phyloP scores from a whole-genome alignment of 2,888 invertebrate species.

The Chaetoderma sp. region DNA sequence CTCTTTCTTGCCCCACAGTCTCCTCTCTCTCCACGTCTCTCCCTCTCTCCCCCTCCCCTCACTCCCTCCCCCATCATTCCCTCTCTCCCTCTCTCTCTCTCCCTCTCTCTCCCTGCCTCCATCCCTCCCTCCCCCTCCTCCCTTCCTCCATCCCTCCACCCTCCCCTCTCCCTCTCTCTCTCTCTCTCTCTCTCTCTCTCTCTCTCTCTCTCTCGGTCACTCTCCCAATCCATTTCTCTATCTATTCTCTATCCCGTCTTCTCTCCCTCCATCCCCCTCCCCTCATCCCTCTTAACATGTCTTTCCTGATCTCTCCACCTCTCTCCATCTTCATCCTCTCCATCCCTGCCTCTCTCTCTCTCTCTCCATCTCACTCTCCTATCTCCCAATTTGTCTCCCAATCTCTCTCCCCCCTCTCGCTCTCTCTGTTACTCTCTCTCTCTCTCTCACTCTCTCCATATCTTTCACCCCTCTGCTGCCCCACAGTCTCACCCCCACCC shows the following conservation, averaged over 20 bases:
- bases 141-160: no score
- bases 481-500: neutral
- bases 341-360: neutral
- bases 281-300: neutral
- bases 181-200: constrained; percentile 13
- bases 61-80: neutral
- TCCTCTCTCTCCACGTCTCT: no score
- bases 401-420: neutral
- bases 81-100: neutral
- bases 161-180: no score
- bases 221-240: constrained; percentile 2
- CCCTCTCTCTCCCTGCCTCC: no score
- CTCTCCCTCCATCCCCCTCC: neutral
- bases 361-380: neutral
- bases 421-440: neutral
- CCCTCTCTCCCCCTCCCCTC: no score
- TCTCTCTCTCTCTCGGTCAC: constrained; percentile 3
- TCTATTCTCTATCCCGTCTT: neutral
- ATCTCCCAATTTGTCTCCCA: neutral
- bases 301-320: neutral
- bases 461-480: neutral
- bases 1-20: no score
- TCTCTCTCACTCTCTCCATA: no score
- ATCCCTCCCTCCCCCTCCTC: constrained; percentile 1
- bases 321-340: neutral